Base-by-base conservation (phyloP, 2,888 invertebrate species). In the Scaeva pyrastri region DNA sequence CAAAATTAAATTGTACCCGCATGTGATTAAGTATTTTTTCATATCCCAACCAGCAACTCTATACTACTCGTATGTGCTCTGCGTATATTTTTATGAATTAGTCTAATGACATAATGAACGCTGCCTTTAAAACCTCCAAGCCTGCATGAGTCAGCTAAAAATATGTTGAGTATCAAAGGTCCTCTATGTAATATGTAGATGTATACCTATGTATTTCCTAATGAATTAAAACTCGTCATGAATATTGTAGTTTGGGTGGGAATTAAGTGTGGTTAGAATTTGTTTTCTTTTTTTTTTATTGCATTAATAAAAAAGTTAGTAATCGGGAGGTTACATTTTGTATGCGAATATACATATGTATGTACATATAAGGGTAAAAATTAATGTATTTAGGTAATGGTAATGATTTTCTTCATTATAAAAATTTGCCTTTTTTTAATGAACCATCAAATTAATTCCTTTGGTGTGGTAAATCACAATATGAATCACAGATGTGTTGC, bases 101-200 rank as follows among this genome's bases (percentile, higher is more conserved):
- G 66, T 66, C 70, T 75, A 79, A 79, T 84, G 84, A 75, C 75
- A 84, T 79, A 79, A 72, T 85, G 72, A 76, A 71, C 68, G 58
- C 66, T 64, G 56, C 39, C 12, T 60, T 78, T 56, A 71, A 48
- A 21, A 31, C 31, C 16, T 60, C 78, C 70, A 71, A 48, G 75
- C 84, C 84, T 72, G 84, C 80, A 85, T 85, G 84, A 80, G 72
- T 80, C 84, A 80, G 79, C 66, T 60, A 39, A 75, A 50, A 76
- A 72, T 79, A 84, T 84, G 58, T 56, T 26, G 50, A 14, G 74
- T 75, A 83, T 48, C 68, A 78, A 78, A 75, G 75, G 71, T 56
- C 74, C 72, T 79, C 71, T 48, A 3, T n/a, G n/a, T n/a, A 3
- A 31, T 31, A 31, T 31, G 8, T 31, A 31, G 8, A 2, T n/a